Evolutionary conservation across 37 sponge, comb jelly and placozoan species (phyloP).

Genomic region (Halichondria panicea): DNA sequence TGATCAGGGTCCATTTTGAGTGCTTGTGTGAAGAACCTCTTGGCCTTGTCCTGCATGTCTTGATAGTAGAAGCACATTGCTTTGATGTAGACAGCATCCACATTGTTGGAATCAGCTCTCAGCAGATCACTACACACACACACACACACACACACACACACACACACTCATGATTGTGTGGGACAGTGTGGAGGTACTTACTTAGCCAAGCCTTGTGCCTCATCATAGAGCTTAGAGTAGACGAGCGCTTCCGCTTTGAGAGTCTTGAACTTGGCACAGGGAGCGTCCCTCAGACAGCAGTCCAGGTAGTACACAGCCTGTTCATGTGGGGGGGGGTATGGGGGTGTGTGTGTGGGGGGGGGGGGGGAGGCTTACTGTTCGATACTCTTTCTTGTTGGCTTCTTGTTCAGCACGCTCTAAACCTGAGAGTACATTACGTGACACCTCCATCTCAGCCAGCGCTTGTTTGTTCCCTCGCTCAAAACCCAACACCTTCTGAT

Average conservation of each 20-base stretch:
- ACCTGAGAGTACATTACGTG: not conserved
- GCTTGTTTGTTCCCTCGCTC: conserved; percentile 70
- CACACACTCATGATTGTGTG: not conserved
- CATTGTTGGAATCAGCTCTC: conserved; percentile 67
- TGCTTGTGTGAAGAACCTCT: conserved; percentile 75
- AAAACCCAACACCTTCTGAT: conserved; percentile 60
- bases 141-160: not conserved
- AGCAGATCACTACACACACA: conserved; percentile 74
- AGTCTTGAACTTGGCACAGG: conserved; percentile 31
- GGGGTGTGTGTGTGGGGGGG: not conserved
- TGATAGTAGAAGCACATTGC: conserved; percentile 90
- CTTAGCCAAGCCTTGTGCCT: conserved; percentile 59
- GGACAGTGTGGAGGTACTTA: conserved; percentile 12
- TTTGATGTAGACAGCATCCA: conserved; percentile 93
- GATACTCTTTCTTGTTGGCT: conserved; percentile 24
- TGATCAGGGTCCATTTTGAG: conserved; percentile 90
- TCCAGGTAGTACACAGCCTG: conserved; percentile 50
- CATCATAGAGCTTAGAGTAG: conserved; percentile 36
- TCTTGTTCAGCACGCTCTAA: conserved; percentile 7
- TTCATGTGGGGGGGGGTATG: not conserved
- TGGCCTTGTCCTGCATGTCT: conserved; percentile 89
- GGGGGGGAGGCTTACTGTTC: conserved; percentile 7
- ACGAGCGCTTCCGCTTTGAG: conserved; percentile 62
- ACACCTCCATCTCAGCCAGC: conserved; percentile 49
- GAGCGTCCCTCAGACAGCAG: conserved; percentile 51